Base-by-base conservation (phyloP, 1,140 invertebrate genomes). In the Drosophila seguyi region DNA sequence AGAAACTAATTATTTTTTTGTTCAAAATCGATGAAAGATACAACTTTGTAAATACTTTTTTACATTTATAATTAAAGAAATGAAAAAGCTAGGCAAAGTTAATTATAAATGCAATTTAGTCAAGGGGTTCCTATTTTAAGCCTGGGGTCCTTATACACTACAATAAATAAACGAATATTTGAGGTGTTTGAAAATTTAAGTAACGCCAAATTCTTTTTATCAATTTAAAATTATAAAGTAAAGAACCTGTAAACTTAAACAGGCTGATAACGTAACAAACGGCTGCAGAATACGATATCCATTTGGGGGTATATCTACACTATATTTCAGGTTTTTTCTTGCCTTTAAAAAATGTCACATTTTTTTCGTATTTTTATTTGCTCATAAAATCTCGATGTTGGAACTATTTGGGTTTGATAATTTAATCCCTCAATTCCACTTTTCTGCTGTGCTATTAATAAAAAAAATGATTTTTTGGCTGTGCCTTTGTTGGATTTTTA, bases 11-110 rank as follows among this genome's bases (percentile, higher is more conserved):
- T 53, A 14, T 25, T 16, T 39, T 55, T 38, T 56, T 41, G 18
- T 38, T 25, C 13, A 25, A 22, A 25, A 38, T n/a, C 16, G 0
- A 36, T 38, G 5, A 16, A 10, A 25, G 52, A 11, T 3, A 25
- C 22, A 56, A n/a, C 6, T 14, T 38, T 39, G 34, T 39, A n/a
- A 16, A 39, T 56, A 56, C 5, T 5, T 36, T 38, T 38, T 25
- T 55, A 55, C 16, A 11, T n/a, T 25, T 25, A 55, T 14, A 36
- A 55, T 55, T 55, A 55, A 36, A 22, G 0, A 55, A 3, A 36
- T 5, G 1, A 38, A 38, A 36, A 55, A 31, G 10, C 14, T 16
- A n/a, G 4, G 14, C 18, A 36, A 36, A 22, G 31, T 38, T 13
- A 31, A 31, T 20, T 31, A 20, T 27, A 45, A 45, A 25, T 22